A percentile compares a stretch with the other conserved stretches of the same genome.
phyloP scores from a whole-genome alignment of 2,797 vertebrate species.

The Lepus oiostolus region DNA sequence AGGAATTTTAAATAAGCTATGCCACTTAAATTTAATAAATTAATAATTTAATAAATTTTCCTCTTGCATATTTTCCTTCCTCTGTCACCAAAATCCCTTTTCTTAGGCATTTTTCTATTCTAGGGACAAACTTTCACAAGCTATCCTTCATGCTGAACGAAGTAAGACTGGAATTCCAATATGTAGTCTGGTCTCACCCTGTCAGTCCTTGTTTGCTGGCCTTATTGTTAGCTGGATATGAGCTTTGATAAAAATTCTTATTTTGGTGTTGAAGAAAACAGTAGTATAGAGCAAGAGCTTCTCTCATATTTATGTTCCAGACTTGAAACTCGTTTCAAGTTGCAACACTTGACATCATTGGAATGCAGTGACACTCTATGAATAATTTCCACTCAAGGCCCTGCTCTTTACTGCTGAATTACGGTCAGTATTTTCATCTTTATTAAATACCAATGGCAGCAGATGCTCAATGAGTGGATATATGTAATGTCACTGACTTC shows the following conservation, averaged over 20 bases:
- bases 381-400: neutral
- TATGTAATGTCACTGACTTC: constrained; percentile 18
- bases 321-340: constrained; percentile 65
- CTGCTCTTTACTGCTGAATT: constrained; percentile 10
- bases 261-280: constrained; percentile 39
- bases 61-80: neutral
- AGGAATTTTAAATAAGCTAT: constrained; percentile 42
- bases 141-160: constrained; percentile 1
- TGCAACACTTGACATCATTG: neutral
- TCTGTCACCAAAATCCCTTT: neutral
- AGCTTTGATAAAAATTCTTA: constrained; percentile 77
- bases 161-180: constrained; percentile 9
- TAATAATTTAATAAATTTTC: neutral
- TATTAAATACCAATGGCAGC: constrained; percentile 45
- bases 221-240: constrained; percentile 49
- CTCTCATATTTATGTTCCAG: constrained; percentile 55
- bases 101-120: constrained; percentile 41
- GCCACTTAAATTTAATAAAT: too few species aligned
- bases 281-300: constrained; percentile 9
- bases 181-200: constrained; percentile 43
- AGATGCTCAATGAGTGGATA: constrained; percentile 32
- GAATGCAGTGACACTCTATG: constrained; percentile 21
- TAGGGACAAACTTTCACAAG: constrained; percentile 15
- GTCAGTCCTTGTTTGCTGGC: constrained; percentile 36
- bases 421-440: constrained; percentile 65